Percentiles rank a stretch among this genome's conserved stretches.
phyloP scores from a whole-genome alignment of 2,113 vertebrate species.

The Lipophrys pholis region DNA sequence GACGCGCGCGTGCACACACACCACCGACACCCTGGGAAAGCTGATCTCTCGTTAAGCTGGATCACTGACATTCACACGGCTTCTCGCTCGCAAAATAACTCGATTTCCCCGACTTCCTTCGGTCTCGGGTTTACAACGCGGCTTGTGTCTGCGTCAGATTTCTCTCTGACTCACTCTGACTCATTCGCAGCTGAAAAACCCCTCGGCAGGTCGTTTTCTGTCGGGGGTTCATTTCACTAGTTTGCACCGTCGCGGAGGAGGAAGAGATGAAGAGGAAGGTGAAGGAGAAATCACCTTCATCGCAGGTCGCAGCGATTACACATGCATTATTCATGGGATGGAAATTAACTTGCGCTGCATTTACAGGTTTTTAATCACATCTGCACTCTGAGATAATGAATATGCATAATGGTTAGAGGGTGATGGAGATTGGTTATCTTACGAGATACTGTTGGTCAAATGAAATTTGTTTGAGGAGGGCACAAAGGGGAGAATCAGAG shows the following conservation, averaged over 20 bases:
- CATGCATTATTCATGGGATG: slow-evolving; percentile 80
- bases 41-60: slow-evolving; percentile 69
- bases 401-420: slow-evolving; percentile 75
- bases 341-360: slow-evolving; percentile 78
- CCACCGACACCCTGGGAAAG: slow-evolving; percentile 59
- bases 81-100: slow-evolving; percentile 61
- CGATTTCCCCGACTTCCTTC: slow-evolving; percentile 51
- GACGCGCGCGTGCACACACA: slow-evolving; percentile 15
- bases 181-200: slow-evolving; percentile 45
- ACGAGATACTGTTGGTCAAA: slow-evolving; percentile 51
- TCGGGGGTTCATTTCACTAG: neutral
- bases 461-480: slow-evolving; percentile 49
- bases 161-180: slow-evolving; percentile 63
- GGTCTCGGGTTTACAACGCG: slow-evolving; percentile 46
- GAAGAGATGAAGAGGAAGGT: slow-evolving; percentile 46
- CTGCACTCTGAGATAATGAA: slow-evolving; percentile 75
- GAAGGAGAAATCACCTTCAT: slow-evolving; percentile 80
- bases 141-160: slow-evolving; percentile 54
- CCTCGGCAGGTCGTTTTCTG: slow-evolving; percentile 37
- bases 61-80: slow-evolving; percentile 69
- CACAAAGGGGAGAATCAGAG: neutral
- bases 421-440: slow-evolving; percentile 61
- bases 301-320: slow-evolving; percentile 70
- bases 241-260: slow-evolving; percentile 10
- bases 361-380: slow-evolving; percentile 83